Conservation (phyloP, 2,797 vertebrate genomes). For the Xiphorhynchus erythropygius region DNA sequence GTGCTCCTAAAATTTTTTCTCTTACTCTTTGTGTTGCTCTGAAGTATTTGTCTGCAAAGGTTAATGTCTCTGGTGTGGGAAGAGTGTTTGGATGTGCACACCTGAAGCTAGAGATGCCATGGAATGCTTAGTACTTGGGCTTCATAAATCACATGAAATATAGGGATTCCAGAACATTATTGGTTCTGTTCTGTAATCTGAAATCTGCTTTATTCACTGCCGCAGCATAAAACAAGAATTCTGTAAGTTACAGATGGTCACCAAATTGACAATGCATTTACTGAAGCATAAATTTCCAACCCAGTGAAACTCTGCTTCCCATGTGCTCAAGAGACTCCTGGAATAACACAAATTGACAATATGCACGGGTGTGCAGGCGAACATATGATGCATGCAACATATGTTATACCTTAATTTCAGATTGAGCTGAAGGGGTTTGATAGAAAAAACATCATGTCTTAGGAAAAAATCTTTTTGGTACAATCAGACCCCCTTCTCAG, state of each 20-base stretch:
- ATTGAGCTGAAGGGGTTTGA: constrained; percentile 26
- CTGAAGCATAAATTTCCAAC: constrained; percentile 67
- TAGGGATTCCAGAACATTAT: background rate
- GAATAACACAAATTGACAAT: constrained; percentile 31
- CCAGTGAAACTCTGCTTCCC: constrained; percentile 54
- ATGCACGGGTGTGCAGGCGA: constrained; percentile 25
- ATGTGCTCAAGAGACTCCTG: constrained; percentile 46
- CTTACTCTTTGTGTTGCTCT: background rate
- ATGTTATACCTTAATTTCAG: constrained; percentile 51
- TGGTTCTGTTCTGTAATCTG: background rate
- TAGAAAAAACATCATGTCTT: background rate
- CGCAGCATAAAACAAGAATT: background rate
- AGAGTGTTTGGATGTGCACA: background rate
- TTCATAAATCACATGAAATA: background rate
- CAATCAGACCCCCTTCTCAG: background rate
- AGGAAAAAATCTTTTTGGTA: background rate
- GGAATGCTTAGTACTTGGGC: background rate
- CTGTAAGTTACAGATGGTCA: constrained; percentile 56
- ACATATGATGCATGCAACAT: constrained; percentile 47
- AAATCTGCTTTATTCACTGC: background rate
- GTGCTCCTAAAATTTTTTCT: background rate
- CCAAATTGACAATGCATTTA: constrained; percentile 33
- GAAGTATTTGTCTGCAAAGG: background rate
- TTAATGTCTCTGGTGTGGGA: background rate
- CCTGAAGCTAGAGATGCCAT: background rate